Base-by-base conservation (phyloP, 2,797 vertebrate genomes). In the Huso huso region DNA sequence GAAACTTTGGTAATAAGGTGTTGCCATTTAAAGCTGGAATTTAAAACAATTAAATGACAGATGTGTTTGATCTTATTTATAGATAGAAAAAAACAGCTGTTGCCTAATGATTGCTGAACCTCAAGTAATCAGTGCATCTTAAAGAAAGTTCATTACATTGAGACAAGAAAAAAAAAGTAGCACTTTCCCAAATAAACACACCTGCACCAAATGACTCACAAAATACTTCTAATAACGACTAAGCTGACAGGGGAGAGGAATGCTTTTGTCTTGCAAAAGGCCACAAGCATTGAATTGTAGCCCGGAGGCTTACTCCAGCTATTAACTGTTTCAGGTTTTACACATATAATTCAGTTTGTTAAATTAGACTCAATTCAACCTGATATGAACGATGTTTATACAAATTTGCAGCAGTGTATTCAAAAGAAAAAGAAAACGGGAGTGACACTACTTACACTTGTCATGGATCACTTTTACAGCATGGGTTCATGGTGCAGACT, bases 251-350 rank as follows among this genome's bases (percentile, higher is more conserved):
- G 72, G 69, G 68, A 68, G 75, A 81, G 73, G 69, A 62, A 74
- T 71, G 63, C 65, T 65, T 74, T 70, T 72, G 73, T 74, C 75
- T 81, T 74, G 73, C 51, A 67, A 77, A 78, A 67, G 72, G 69
- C 79, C 73, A 63, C 70, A 68, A 75, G 10, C 72, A 74, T 74
- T 68, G 8, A 61, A 64, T 64, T 73, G 68, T 67, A 65, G 82
- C 70, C n/a, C 72, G 57, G 77, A 75, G 74, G 75, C 76, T 81
- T 79, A 72, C 74, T 69, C 73, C 71, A 81, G 77, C 74, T 62
- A 76, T 76, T 79, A 72, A 77, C 83, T 81, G 61, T 81, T 78
- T 77, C 66, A 76, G 77, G 74, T 84, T 80, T 81, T 82, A 81
- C 77, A 70, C 83, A 4, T 37, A 37, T 37, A 4, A 37, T 37